Evolutionary conservation across 2,797 vertebrate genomes (phyloP).

Genomic region (Hippocampus kuda): DNA sequence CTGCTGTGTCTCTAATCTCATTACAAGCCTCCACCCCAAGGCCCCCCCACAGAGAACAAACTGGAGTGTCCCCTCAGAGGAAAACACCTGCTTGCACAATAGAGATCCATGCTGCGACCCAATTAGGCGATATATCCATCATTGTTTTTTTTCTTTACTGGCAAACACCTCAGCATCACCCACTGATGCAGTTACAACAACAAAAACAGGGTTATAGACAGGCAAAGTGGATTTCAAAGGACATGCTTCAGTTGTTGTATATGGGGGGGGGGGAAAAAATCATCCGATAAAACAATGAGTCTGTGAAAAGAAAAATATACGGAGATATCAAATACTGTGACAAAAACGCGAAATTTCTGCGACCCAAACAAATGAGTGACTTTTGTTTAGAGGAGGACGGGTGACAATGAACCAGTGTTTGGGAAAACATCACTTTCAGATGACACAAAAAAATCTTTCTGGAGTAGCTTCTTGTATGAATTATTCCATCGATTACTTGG

Average conservation of each 20-base stretch:
- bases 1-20: constrained; percentile 41
- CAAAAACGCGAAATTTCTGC: neutral
- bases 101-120: constrained; percentile 24
- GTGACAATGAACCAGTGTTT: too few species aligned
- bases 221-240: too few species aligned
- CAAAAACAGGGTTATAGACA: neutral
- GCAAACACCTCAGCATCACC: constrained; percentile 14
- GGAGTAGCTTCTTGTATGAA: too few species aligned
- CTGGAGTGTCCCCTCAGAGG: constrained; percentile 17
- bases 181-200: neutral
- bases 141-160: constrained; percentile 34
- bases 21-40: constrained; percentile 15
- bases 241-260: too few species aligned
- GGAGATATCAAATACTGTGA: neutral
- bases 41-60: constrained; percentile 20
- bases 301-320: too few species aligned
- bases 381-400: neutral
- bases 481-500: too few species aligned
- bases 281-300: neutral
- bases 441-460: too few species aligned
- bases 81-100: constrained; percentile 39
- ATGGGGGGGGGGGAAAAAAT: neutral
- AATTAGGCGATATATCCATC: constrained; percentile 37
- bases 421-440: too few species aligned
- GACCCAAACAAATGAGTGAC: neutral